These are phyloP conservation scores for Muscicapa adusta DNA, from an alignment of 2,113 vertebrate species.

Conservation along the genomic window DNA sequence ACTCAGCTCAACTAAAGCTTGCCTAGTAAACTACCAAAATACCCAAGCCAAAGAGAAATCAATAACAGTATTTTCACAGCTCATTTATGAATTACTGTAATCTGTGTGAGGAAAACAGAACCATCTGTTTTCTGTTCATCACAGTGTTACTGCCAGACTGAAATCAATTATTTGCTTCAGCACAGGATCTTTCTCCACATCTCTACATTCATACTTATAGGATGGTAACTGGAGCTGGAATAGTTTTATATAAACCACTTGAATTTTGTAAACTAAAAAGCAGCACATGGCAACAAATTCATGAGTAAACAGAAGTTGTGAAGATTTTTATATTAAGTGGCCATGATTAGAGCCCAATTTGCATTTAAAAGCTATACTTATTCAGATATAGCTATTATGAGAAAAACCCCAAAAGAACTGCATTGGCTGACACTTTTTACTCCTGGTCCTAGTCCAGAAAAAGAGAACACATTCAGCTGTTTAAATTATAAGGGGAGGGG, in stretches of 20 bases:
- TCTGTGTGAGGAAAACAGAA: background rate
- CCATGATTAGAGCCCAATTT: background rate
- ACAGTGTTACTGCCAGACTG: background rate
- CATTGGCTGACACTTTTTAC: background rate
- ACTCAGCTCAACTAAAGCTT: background rate
- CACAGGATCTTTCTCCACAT: background rate
- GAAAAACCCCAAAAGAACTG: background rate
- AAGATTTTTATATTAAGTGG: background rate
- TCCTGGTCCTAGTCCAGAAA: background rate
- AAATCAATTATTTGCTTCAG: background rate
- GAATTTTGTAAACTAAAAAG: background rate
- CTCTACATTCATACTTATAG: background rate
- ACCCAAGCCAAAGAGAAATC: background rate
- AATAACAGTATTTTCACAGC: background rate
- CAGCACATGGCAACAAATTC: background rate
- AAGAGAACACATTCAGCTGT: background rate
- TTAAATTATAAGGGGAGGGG: background rate
- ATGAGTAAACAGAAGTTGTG: background rate
- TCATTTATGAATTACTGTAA: background rate
- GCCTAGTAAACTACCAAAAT: background rate
- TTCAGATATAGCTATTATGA: background rate
- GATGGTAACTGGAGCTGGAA: background rate
- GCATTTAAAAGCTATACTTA: background rate
- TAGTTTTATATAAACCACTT: background rate
- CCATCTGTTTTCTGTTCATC: background rate